phyloP scores from a whole-genome alignment of 2,113 vertebrate genomes.

The Rhodinocichla rosea region DNA sequence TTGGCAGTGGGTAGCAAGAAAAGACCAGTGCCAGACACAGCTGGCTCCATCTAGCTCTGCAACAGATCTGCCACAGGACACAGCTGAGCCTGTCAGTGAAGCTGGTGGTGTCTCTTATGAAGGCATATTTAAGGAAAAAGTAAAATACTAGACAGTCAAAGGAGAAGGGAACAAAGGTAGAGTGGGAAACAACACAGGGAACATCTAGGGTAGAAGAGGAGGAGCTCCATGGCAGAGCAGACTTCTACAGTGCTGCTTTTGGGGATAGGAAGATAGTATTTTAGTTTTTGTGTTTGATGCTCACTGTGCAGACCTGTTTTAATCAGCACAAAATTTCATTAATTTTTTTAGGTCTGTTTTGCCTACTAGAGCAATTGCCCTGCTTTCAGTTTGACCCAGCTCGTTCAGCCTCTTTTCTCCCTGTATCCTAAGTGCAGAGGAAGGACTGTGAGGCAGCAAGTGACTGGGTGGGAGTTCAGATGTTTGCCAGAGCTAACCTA shows the following conservation, averaged over 20 bases:
- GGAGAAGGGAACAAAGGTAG: background rate
- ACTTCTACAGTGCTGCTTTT: background rate
- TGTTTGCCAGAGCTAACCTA: background rate
- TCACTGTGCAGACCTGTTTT: background rate
- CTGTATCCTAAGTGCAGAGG: rapidly evolving
- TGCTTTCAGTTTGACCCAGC: background rate
- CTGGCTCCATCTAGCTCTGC: background rate
- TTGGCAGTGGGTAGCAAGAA: background rate
- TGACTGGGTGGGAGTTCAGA: rapidly evolving
- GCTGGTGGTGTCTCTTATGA: background rate
- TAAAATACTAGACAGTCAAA: background rate
- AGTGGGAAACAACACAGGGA: background rate
- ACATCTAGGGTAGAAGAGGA: background rate
- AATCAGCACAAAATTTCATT: background rate
- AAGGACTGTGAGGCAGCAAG: rapidly evolving
- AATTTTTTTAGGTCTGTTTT: background rate
- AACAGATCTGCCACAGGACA: rapidly evolving
- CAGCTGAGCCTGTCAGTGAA: background rate
- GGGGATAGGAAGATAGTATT: background rate
- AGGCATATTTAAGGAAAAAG: background rate
- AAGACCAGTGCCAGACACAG: background rate
- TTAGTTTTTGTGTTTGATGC: background rate
- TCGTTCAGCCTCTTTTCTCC: background rate
- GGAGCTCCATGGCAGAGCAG: background rate
- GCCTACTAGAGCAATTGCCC: background rate